A percentile compares a stretch with the other conserved stretches of the same genome.
Evolutionary conservation across 2,888 invertebrate species (phyloP).

Genomic region (Lepidocyrtoides sp.): DNA sequence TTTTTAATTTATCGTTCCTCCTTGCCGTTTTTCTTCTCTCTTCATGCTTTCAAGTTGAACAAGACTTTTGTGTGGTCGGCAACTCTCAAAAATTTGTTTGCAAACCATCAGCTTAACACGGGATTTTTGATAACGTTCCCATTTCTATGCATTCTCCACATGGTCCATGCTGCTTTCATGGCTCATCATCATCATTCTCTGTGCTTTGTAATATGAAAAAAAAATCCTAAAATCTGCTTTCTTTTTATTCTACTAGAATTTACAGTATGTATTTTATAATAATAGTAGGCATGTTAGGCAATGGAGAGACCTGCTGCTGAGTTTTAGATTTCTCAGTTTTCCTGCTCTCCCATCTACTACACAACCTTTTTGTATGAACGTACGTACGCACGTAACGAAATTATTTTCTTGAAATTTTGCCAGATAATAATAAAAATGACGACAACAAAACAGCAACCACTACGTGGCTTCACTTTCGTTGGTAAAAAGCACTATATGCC

Average conservation of each 20-base stretch:
- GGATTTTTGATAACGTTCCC: not conserved
- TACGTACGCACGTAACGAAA: not conserved
- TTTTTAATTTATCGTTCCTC: not conserved
- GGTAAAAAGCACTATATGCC: not conserved
- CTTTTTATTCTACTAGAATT: not conserved
- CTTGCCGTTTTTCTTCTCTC: not conserved
- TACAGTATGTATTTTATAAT: too few species aligned
- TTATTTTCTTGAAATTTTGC: constrained; percentile 70
- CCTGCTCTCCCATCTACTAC: not conserved
- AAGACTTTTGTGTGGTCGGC: not conserved
- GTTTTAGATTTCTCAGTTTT: constrained; percentile 31
- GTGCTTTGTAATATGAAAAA: not conserved
- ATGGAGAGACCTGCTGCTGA: constrained; percentile 45
- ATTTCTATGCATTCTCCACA: not conserved
- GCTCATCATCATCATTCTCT: not conserved
- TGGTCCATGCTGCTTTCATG: not conserved
- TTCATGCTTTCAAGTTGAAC: not conserved
- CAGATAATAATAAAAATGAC: constrained; percentile 60
- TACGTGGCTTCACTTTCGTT: not conserved
- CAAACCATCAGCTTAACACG: too few species aligned
- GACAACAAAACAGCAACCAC: not conserved
- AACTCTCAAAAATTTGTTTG: not conserved
- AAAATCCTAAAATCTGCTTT: not conserved
- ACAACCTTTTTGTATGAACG: too few species aligned
- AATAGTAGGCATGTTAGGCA: too few species aligned